Evolutionary conservation across 2,888 invertebrate species (phyloP).

Genomic region (Ischnura elegans): DNA sequence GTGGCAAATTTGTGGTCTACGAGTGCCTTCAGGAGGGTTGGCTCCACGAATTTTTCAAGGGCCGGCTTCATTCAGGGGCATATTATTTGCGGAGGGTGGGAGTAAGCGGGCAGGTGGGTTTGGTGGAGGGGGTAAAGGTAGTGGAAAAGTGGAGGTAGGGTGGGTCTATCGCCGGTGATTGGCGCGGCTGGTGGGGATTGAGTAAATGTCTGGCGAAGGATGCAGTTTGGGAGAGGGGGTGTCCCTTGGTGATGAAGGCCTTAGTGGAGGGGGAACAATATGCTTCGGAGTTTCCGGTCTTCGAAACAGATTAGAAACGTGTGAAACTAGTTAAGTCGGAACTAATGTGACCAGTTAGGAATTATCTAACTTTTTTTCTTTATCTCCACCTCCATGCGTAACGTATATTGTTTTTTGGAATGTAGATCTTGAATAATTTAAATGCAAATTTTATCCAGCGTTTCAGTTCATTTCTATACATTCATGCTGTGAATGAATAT

Average conservation of each 20-base stretch:
- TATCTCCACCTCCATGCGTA: no score
- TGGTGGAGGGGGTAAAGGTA: neutral
- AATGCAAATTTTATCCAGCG: no score
- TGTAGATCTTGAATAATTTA: no score
- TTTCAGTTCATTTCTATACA: no score
- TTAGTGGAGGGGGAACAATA: neutral
- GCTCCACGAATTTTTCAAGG: slow-evolving; percentile 1
- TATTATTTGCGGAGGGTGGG: neutral
- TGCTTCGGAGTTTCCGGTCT: neutral
- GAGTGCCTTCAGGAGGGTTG: slow-evolving; percentile 12
- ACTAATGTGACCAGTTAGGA: no score
- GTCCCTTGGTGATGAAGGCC: neutral
- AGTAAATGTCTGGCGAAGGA: neutral
- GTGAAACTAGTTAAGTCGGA: no score
- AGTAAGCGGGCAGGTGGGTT: neutral
- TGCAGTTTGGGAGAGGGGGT: neutral
- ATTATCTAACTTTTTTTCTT: no score
- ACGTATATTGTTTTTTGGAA: no score
- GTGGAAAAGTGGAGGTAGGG: neutral
- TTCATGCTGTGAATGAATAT: no score
- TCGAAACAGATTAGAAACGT: neutral
- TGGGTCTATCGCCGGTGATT: neutral
- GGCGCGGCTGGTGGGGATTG: neutral
- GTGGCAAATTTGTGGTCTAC: neutral
- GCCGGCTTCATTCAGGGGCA: neutral